Evolutionary conservation across 2,113 vertebrate genomes (phyloP).

Genomic region (Myrmecobius fasciatus): DNA sequence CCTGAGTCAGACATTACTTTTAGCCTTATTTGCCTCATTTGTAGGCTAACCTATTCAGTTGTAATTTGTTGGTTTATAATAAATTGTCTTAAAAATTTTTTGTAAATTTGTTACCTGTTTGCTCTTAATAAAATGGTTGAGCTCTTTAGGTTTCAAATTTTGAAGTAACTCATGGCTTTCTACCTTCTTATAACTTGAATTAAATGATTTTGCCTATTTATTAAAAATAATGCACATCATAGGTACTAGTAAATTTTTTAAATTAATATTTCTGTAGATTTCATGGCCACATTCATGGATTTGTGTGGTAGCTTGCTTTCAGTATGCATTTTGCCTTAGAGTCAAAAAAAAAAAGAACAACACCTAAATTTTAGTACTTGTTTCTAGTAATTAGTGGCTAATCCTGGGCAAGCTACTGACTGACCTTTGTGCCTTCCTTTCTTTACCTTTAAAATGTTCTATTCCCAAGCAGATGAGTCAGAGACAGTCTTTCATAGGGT

Average conservation of each 20-base stretch:
- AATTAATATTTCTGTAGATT: background rate
- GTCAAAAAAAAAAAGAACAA: background rate
- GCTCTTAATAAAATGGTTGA: background rate
- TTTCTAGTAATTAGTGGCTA: background rate
- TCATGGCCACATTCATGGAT: background rate
- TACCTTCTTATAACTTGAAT: conserved; percentile 17
- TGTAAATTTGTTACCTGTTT: conserved; percentile 19
- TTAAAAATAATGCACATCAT: background rate
- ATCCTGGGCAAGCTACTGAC: background rate
- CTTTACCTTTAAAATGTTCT: background rate
- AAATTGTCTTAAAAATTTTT: background rate
- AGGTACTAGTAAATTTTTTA: background rate
- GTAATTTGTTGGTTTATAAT: background rate
- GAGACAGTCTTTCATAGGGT: background rate
- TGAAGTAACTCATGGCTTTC: background rate
- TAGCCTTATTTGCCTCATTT: background rate
- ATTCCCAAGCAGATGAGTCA: background rate
- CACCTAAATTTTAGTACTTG: background rate
- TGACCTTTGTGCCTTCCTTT: background rate
- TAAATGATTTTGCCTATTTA: conserved; percentile 22
- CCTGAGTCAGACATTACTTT: background rate
- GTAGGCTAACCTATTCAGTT: background rate
- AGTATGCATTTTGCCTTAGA: background rate
- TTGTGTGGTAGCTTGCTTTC: background rate
- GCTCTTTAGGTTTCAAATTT: background rate